Conservation (phyloP, 2,797 vertebrate species). For the Channallabes apus region DNA sequence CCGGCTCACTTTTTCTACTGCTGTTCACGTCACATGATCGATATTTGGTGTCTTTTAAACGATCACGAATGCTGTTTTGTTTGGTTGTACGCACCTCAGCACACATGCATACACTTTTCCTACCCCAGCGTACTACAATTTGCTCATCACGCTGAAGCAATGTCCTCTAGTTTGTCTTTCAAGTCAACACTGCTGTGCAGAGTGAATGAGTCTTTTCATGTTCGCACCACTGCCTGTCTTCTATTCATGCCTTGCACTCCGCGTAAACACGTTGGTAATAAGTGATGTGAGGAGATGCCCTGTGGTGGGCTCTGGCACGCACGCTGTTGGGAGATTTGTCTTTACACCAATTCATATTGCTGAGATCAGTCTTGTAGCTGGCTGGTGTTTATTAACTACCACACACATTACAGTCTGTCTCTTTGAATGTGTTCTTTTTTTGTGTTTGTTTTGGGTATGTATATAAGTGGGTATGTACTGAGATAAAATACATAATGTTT, state of each 20-base stretch:
- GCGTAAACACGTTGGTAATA: constrained; percentile 13
- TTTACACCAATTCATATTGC: background rate
- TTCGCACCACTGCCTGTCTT: constrained; percentile 11
- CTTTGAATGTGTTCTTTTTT: background rate
- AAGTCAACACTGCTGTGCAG: constrained; percentile 1
- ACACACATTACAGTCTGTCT: background rate
- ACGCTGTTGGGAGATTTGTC: constrained; percentile 4
- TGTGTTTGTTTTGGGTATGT: background rate
- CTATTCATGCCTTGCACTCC: constrained; percentile 18
- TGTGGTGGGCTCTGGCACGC: constrained; percentile 6
- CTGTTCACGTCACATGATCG: background rate
- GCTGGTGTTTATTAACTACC: background rate
- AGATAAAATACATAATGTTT: constrained; percentile 6
- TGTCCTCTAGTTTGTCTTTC: background rate
- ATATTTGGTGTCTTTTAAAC: background rate
- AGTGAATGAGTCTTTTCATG: constrained; percentile 30
- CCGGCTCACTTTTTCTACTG: background rate
- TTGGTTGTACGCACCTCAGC: background rate
- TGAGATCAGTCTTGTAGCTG: background rate
- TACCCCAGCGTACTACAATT: background rate
- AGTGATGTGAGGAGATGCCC: background rate
- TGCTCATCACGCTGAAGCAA: background rate
- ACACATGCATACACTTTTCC: constrained; percentile 15
- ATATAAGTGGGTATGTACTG: background rate
- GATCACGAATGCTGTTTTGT: constrained; percentile 1